These are phyloP conservation scores for Pogonocherus hispidulus DNA, from an alignment of 2,888 invertebrate species.

Conservation along the genomic window DNA sequence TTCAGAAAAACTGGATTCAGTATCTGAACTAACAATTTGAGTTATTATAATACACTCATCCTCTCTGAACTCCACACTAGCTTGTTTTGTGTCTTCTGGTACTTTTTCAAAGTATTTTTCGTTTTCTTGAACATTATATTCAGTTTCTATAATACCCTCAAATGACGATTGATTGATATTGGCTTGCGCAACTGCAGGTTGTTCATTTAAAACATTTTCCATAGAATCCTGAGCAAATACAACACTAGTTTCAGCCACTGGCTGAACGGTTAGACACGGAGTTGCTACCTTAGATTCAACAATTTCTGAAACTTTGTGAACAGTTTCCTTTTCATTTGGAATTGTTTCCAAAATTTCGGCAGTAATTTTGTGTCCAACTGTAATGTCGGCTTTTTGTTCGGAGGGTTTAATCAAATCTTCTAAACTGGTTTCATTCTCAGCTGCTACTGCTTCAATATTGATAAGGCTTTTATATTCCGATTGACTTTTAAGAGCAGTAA, in stretches of 20 bases:
- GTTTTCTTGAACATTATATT: conserved; percentile 65
- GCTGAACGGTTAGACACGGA: conserved; percentile 63
- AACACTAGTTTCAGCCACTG: conserved; percentile 68
- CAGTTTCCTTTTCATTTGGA: conserved; percentile 70
- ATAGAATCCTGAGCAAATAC: conserved; percentile 63
- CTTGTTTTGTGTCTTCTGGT: conserved; percentile 64
- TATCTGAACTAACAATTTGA: conserved; percentile 71
- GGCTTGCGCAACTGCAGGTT: conserved; percentile 66
- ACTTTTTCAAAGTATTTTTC: conserved; percentile 67
- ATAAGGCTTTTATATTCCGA: conserved; percentile 72
- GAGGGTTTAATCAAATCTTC: conserved; percentile 68
- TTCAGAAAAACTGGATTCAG: conserved; percentile 65
- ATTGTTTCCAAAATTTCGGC: conserved; percentile 69
- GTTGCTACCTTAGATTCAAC: conserved; percentile 65
- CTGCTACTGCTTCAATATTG: conserved; percentile 70
- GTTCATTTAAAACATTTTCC: conserved; percentile 53
- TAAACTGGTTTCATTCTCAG: conserved; percentile 73
- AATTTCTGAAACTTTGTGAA: conserved; percentile 55
- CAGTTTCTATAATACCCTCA: conserved; percentile 67
- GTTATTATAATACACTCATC: conserved; percentile 68
- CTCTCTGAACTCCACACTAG: conserved; percentile 67
- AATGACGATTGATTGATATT: conserved; percentile 68
- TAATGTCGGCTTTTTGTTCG: conserved; percentile 67
- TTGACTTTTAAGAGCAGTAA: conserved; percentile 71
- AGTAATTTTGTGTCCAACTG: conserved; percentile 68